Percentiles rank a stretch among this genome's conserved stretches.
phyloP scores from a whole-genome alignment of 1,140 invertebrate genomes.

The Drosophila orosa region DNA sequence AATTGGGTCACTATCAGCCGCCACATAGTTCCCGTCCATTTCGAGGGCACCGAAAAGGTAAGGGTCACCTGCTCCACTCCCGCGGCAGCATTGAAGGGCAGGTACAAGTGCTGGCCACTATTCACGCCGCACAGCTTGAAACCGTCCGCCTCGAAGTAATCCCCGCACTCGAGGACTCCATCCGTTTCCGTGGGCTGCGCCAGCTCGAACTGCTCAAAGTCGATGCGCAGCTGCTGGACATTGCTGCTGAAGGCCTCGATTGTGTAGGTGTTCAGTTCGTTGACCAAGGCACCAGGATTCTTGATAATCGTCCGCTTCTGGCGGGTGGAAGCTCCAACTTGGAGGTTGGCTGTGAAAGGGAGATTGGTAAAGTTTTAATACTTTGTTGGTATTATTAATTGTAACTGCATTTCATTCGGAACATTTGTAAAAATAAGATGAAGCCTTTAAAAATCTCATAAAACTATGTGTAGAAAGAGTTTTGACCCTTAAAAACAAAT shows the following conservation, averaged over 20 bases:
- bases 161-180: slow-evolving; percentile 84
- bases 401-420: too few species aligned
- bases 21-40: slow-evolving; percentile 84
- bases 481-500: too few species aligned
- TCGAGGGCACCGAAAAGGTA: slow-evolving; percentile 54
- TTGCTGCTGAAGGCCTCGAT: slow-evolving; percentile 84
- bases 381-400: too few species aligned
- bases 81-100: slow-evolving; percentile 72
- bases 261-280: slow-evolving; percentile 58
- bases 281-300: slow-evolving; percentile 49
- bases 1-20: slow-evolving; percentile 87
- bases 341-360: slow-evolving; percentile 54
- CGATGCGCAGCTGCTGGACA: slow-evolving; percentile 89
- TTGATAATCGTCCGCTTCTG: slow-evolving; percentile 66
- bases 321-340: slow-evolving; percentile 54
- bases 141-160: slow-evolving; percentile 86
- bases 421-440: too few species aligned
- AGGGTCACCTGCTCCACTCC: slow-evolving; percentile 66
- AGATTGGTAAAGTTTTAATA: background rate
- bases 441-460: too few species aligned
- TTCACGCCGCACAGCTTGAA: slow-evolving; percentile 90
- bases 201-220: slow-evolving; percentile 90
- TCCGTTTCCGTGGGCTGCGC: slow-evolving; percentile 86
- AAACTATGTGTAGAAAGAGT: too few species aligned
- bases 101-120: slow-evolving; percentile 88